phyloP scores from a whole-genome alignment of 2,888 invertebrate genomes.

The Thymelicus acteon region DNA sequence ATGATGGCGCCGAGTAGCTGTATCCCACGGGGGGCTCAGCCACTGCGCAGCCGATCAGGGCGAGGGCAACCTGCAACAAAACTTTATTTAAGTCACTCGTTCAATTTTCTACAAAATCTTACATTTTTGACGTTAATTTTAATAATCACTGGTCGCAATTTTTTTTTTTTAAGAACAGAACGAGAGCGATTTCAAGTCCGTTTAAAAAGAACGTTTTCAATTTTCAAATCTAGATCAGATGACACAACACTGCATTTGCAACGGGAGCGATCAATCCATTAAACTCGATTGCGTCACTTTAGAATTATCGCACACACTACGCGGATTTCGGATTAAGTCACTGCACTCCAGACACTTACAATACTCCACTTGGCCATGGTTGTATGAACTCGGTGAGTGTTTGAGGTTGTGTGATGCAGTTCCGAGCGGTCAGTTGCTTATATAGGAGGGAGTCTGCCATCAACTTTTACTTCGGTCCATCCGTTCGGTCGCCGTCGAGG shows the following conservation, averaged over 20 bases:
- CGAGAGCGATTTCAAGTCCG: no score
- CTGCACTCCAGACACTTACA: conserved; percentile 81
- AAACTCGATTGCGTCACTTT: conserved; percentile 1
- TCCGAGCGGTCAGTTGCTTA: conserved; percentile 59
- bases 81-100: conserved; percentile 19
- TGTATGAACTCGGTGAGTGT: conserved; percentile 59
- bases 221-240: no score
- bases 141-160: neutral
- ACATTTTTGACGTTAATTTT: neutral
- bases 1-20: conserved; percentile 87
- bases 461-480: conserved; percentile 78
- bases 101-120: neutral
- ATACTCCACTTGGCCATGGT: conserved; percentile 79
- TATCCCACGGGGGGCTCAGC: conserved; percentile 91
- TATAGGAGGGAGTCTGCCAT: conserved; percentile 72
- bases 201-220: no score
- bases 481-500: conserved; percentile 60
- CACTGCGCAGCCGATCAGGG: conserved; percentile 89
- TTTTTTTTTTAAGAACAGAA: no score
- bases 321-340: conserved; percentile 47
- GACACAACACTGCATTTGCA: no score
- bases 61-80: conserved; percentile 85
- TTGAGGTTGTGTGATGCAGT: conserved; percentile 69
- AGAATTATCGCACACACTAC: conserved; percentile 10
- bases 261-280: conserved; percentile 2